Base-by-base conservation (phyloP, 2,888 invertebrate genomes). In the Rhamnusium bicolor region DNA sequence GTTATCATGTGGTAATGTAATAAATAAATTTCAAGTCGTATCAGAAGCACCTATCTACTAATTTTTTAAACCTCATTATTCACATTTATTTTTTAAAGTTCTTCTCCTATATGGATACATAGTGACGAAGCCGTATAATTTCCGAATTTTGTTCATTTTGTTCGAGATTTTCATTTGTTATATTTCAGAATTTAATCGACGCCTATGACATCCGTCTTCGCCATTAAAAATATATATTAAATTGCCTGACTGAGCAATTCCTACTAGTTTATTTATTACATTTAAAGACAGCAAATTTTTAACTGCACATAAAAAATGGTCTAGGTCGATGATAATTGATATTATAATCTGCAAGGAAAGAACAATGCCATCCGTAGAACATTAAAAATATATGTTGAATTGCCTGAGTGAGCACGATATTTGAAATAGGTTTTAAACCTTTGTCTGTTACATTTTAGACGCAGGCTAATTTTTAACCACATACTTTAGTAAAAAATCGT, bases 401-500 rank as follows among this genome's bases (percentile, higher is more conserved):
- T 58, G 58, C 58, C 58, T 58, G 58, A 58, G 32, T 58, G 58
- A 58, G 29, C 58, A 58, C 58, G 58, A 58, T 29, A 32, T 58
- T 24, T 58, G 16, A 24, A 58, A 58, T 58, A 29, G 32, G 63
- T 47, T 63, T 47, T 51, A 47, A 63, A 49, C 51, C 49, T 63
- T 63, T 51, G 49, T 63, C 63, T 51, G 51, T 49, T 16, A 27
- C 21, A 49, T 49, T 49, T 63, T 58, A 27, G 32, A 58, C 8
- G 18, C 58, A 58, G 49, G 63, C 51, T 47, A 27, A 51, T 16
- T 49, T 63, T 51, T 51, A 63, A 63, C 51, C 63, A 49, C 49
- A 49, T 40, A 40, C 14, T 51, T 63, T 63, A 29, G 18, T 62
- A 63, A 63, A 63, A 63, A 63, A 51, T 63, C 51, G 63, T 63